Evolutionary conservation across 2,113 vertebrate genomes (phyloP), one percentile per base, ranked within the genome.

Genomic region (Mustela lutreola): DNA sequence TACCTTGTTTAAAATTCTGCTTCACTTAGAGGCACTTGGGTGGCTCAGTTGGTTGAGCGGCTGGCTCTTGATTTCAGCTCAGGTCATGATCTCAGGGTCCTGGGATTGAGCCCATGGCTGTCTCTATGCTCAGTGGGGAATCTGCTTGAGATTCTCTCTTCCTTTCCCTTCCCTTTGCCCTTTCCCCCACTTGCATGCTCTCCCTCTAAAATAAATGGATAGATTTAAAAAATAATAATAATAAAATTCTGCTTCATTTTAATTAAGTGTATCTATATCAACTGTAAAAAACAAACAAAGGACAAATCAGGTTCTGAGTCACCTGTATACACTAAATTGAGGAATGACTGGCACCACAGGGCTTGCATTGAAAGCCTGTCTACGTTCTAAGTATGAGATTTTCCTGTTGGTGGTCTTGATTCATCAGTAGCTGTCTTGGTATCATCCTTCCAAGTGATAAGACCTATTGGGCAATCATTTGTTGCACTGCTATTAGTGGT

Each of bases 191-290:
- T 67, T 33, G 12, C 62, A 67, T n/a, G 65, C 15, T 67, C 33
- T 67, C 31, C 33, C 33, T 67, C 65, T n/a, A 67, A 67, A 67
- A 67, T 67, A 67, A 67, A 67, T 67, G 33, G 31, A n/a, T 67
- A 67, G 33, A n/a, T n/a, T n/a, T 18, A 8, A n/a, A 67, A n/a
- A 18, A 67, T n/a, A 67, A 16, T 24, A 28, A 65, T 31, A 31
- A 65, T 90, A 98, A 94, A 91, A 86, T 58, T 87, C 21, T 71
- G 18, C 31, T 94, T 93, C 87, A 75, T 48, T 97, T 92, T 91
- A 93, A 89, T 75, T 62, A 65, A 45, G 33, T 86, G 28, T 79
- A 89, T 76, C 39, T 91, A 39, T 62, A 87, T 87, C 87, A 95
- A 63, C 53, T 92, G 1, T 67, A 96, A 97, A 75, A 75, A 42